Percentiles rank a stretch among this genome's conserved stretches.
Conservation (phyloP, 2,797 vertebrate species). For the Ispidina picta region DNA sequence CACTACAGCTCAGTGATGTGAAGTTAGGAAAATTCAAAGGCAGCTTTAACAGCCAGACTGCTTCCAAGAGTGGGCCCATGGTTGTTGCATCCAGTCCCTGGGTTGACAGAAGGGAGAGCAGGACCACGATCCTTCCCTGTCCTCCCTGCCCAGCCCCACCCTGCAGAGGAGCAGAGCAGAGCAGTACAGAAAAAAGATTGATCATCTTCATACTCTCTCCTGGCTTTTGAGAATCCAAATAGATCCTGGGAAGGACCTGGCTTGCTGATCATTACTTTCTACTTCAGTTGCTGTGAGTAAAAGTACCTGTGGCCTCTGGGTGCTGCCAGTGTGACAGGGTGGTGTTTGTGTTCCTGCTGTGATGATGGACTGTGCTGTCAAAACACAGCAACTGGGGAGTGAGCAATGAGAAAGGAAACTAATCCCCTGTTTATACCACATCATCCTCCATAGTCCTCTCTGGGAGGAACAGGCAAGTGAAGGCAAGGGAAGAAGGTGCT, state of each 20-base stretch:
- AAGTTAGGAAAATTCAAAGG: conserved; percentile 5
- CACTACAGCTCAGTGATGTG: neutral
- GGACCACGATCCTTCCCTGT: neutral
- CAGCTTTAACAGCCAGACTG: neutral
- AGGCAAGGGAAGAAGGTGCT: neutral
- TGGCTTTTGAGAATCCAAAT: neutral
- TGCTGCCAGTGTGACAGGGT: neutral
- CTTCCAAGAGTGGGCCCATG: neutral
- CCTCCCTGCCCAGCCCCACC: neutral
- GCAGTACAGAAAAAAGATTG: neutral
- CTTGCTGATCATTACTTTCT: neutral
- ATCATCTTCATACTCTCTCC: neutral
- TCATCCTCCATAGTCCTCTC: neutral
- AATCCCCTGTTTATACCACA: conserved; percentile 39
- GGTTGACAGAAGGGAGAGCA: neutral
- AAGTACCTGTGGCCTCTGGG: neutral
- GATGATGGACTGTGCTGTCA: neutral
- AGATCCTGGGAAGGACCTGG: neutral
- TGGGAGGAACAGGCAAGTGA: neutral
- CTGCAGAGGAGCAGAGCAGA: neutral
- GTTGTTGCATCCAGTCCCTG: neutral
- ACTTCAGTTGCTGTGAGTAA: neutral
- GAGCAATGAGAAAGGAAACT: conserved; percentile 6
- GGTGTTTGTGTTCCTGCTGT: conserved; percentile 14
- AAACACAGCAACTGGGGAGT: conserved; percentile 17